A percentile compares a stretch with the other conserved stretches of the same genome.
These are phyloP conservation scores for Drosophila heteroneura DNA, from an alignment of 2,888 invertebrate species.

Conservation along the genomic window DNA sequence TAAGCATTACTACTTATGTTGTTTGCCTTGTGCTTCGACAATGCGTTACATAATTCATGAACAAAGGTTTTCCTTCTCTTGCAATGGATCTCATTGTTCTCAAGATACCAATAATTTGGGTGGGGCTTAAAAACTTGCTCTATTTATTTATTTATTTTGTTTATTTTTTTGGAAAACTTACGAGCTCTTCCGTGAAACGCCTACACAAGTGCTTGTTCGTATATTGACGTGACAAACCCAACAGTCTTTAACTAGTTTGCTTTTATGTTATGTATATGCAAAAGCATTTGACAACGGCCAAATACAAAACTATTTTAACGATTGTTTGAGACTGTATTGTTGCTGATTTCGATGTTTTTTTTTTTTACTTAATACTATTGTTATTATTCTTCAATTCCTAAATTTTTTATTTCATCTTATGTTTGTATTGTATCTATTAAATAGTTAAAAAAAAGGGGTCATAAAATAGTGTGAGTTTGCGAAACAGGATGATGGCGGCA, in stretches of 20 bases:
- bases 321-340: slow-evolving; percentile 24
- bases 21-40: no score
- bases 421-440: slow-evolving; percentile 4
- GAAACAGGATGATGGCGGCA: background rate
- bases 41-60: background rate
- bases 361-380: slow-evolving; percentile 23
- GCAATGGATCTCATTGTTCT: background rate
- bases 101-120: background rate
- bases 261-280: slow-evolving; percentile 34
- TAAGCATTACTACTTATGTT: background rate
- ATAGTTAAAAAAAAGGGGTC: background rate
- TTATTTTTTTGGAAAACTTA: slow-evolving; percentile 14
- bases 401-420: slow-evolving; percentile 17
- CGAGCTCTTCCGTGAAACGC: slow-evolving; percentile 19
- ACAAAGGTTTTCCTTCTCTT: background rate
- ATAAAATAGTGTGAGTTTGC: background rate
- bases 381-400: slow-evolving; percentile 27
- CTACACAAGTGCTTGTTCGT: slow-evolving; percentile 10
- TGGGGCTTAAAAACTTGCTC: slow-evolving; percentile 21
- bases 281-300: slow-evolving; percentile 16
- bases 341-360: slow-evolving; percentile 23
- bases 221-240: slow-evolving; percentile 13
- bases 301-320: slow-evolving; percentile 13
- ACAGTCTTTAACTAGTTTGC: slow-evolving; percentile 2
- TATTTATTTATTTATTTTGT: background rate